phyloP scores from a whole-genome alignment of 1,140 invertebrate species.

The Eriosoma lanigerum region DNA sequence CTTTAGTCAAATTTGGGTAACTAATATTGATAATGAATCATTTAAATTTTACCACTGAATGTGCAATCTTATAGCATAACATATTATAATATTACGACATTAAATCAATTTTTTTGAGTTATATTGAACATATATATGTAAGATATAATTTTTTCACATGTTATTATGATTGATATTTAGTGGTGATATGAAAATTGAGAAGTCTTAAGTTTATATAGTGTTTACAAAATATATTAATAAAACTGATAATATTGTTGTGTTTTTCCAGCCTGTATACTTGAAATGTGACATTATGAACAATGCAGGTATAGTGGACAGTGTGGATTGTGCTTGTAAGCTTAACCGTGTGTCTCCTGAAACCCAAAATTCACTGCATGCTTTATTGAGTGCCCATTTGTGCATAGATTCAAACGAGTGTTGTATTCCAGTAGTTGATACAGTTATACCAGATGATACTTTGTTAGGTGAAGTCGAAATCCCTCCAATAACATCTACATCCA shows the following conservation, averaged over 20 bases:
- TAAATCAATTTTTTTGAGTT: constrained; percentile 55
- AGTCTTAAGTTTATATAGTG: no score
- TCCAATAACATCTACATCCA: constrained; percentile 10
- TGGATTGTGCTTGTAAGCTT: constrained; percentile 56
- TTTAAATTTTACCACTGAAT: no score
- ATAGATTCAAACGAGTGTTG: constrained; percentile 34
- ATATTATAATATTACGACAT: no score
- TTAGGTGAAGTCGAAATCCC: constrained; percentile 32
- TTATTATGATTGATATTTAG: not conserved
- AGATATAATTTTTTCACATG: no score
- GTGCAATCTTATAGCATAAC: no score
- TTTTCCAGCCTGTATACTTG: constrained; percentile 80
- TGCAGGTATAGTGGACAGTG: constrained; percentile 71
- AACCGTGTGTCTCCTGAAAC: constrained; percentile 36
- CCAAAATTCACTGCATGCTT: constrained; percentile 45
- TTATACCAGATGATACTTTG: constrained; percentile 32
- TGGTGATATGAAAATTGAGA: no score
- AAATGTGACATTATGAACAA: constrained; percentile 68
- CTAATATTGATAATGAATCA: no score
- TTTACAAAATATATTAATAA: not conserved
- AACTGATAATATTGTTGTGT: constrained; percentile 42
- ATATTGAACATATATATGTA: no score
- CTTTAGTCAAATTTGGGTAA: no score
- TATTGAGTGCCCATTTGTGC: constrained; percentile 10
- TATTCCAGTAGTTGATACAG: constrained; percentile 8